These are phyloP conservation scores for Zoanthus sansibaricus DNA, from an alignment of 92 coral and sea anemone species.

Conservation along the genomic window DNA sequence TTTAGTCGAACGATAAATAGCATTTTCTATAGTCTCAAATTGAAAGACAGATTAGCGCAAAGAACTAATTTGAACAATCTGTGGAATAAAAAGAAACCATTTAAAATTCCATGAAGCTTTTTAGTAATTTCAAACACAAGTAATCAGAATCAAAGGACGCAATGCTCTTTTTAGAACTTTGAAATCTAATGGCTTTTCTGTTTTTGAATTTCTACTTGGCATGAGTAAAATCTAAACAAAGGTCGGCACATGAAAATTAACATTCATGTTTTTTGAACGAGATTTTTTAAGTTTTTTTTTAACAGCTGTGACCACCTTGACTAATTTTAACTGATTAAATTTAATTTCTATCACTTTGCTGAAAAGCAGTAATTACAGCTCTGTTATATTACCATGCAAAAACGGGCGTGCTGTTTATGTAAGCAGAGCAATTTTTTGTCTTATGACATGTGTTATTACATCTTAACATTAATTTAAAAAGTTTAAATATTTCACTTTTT, in stretches of 20 bases:
- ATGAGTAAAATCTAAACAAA: background rate
- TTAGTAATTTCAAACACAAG: background rate
- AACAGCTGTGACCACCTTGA: conserved; percentile 87
- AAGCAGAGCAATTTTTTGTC: conserved; percentile 11
- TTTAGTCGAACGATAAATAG: background rate
- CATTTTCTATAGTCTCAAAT: background rate
- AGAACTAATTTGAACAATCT: background rate
- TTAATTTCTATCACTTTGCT: conserved; percentile 78
- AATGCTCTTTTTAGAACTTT: conserved; percentile 8
- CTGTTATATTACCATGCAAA: conserved; percentile 58
- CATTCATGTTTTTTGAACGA: conserved; percentile 28
- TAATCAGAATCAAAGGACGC: background rate
- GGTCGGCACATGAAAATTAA: background rate
- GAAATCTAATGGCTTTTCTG: background rate
- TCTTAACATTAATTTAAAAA: conserved; percentile 3
- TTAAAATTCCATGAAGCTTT: background rate
- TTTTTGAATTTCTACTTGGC: background rate
- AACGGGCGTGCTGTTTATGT: conserved; percentile 69
- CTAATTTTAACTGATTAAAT: conserved; percentile 69
- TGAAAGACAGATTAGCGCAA: background rate
- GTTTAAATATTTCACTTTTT: conserved; percentile 3
- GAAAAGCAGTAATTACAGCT: conserved; percentile 59
- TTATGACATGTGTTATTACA: conserved; percentile 33
- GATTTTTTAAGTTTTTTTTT: background rate
- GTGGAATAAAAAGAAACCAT: background rate